These are phyloP conservation scores for Callyntrura guangdongensis DNA, from an alignment of 2,888 invertebrate genomes.

Conservation along the genomic window DNA sequence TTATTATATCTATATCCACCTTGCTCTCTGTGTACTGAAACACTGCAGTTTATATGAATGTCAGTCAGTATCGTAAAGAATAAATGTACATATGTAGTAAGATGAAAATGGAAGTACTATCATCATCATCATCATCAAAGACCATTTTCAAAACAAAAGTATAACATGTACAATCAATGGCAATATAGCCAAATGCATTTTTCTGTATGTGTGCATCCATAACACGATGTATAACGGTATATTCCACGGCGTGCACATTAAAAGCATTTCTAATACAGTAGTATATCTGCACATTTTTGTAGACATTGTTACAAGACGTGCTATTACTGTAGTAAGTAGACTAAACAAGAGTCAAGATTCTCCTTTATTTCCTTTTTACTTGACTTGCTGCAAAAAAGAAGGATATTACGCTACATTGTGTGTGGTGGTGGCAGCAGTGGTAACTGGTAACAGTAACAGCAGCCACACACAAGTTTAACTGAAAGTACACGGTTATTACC, in stretches of 20 bases:
- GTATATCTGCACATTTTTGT: background rate
- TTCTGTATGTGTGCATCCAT: background rate
- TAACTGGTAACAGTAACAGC: too few relatives aligned
- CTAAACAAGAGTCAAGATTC: slow-evolving; percentile 49
- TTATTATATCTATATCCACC: slow-evolving; percentile 19
- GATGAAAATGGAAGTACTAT: background rate
- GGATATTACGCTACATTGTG: background rate
- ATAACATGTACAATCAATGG: background rate
- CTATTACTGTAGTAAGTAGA: too few relatives aligned
- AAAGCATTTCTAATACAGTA: slow-evolving; percentile 22
- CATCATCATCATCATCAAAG: background rate
- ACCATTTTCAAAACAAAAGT: slow-evolving; percentile 52
- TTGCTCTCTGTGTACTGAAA: background rate
- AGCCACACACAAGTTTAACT: too few relatives aligned
- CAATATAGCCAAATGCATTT: background rate
- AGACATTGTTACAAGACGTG: background rate
- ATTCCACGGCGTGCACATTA: background rate
- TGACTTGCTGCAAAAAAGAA: background rate
- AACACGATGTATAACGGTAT: background rate
- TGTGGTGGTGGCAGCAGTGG: too few relatives aligned
- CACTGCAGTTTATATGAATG: background rate
- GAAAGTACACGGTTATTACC: background rate
- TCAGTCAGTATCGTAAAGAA: slow-evolving; percentile 16
- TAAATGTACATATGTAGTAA: background rate
- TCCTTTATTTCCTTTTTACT: slow-evolving; percentile 6